Conservation (phyloP, 1,140 invertebrate species). For the Drosophila tani region DNA sequence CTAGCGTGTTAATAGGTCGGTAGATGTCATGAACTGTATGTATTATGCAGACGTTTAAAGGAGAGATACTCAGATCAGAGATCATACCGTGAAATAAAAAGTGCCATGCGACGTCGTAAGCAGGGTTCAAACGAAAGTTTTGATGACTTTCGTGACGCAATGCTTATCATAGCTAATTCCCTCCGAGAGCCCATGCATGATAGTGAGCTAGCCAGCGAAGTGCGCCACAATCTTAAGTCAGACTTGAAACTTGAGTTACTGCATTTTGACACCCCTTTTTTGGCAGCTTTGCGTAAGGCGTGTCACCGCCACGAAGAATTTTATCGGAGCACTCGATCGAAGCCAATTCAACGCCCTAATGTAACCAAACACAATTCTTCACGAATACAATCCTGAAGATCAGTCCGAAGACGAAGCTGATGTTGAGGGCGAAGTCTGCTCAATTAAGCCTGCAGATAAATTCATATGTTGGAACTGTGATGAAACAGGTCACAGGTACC, state of each 20-base stretch:
- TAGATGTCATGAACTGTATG: background rate
- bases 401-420: background rate
- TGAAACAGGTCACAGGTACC: background rate
- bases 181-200: background rate
- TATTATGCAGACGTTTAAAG: background rate
- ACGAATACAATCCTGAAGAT: too few relatives aligned
- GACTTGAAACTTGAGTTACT: background rate
- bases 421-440: background rate
- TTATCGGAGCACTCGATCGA: too few relatives aligned
- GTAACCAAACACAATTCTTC: too few relatives aligned
- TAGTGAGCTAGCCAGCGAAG: background rate
- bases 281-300: background rate
- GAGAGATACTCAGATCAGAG: background rate
- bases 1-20: background rate
- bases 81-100: background rate
- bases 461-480: slow-evolving; percentile 2
- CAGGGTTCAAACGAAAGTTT: background rate
- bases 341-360: background rate
- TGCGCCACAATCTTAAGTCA: background rate
- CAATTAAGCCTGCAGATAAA: too few relatives aligned
- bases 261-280: background rate
- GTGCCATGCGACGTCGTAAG: background rate
- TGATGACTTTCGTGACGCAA: background rate
- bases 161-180: background rate
- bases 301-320: background rate